phyloP scores from a whole-genome alignment of 1,140 invertebrate species.

The Cydia pomonella region DNA sequence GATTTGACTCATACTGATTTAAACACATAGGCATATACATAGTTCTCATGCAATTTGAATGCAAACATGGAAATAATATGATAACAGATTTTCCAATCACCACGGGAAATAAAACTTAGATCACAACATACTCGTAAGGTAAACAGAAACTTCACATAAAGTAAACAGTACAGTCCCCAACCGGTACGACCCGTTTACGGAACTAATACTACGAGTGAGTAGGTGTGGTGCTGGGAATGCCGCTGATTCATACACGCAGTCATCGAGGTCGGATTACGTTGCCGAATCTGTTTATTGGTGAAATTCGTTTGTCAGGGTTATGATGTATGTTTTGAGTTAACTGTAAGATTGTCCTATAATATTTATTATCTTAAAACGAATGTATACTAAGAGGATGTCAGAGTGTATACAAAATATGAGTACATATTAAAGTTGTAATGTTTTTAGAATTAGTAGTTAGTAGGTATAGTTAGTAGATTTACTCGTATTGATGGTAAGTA shows the following conservation, averaged over 20 bases:
- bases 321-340: background rate
- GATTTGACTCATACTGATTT: background rate
- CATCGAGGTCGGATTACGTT: slow-evolving; percentile 52
- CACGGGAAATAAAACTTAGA: slow-evolving; percentile 11
- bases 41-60: background rate
- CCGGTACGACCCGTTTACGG: slow-evolving; percentile 42
- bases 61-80: background rate
- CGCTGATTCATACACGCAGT: slow-evolving; percentile 62
- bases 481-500: no score
- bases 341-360: no score
- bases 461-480: no score
- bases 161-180: slow-evolving; percentile 22
- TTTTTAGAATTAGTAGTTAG: no score
- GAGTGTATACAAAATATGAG: no score
- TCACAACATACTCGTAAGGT: background rate
- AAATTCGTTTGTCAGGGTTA: background rate
- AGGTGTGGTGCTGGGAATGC: slow-evolving; percentile 55
- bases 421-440: no score
- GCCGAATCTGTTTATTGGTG: slow-evolving; percentile 43
- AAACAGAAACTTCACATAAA: background rate
- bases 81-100: slow-evolving; percentile 12
- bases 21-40: background rate
- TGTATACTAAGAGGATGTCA: background rate
- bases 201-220: slow-evolving; percentile 44
- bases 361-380: no score